A percentile compares a stretch with the other conserved stretches of the same genome.
These are phyloP conservation scores for Halocaridina rubra DNA, from an alignment of 2,888 invertebrate species.

Conservation along the genomic window DNA sequence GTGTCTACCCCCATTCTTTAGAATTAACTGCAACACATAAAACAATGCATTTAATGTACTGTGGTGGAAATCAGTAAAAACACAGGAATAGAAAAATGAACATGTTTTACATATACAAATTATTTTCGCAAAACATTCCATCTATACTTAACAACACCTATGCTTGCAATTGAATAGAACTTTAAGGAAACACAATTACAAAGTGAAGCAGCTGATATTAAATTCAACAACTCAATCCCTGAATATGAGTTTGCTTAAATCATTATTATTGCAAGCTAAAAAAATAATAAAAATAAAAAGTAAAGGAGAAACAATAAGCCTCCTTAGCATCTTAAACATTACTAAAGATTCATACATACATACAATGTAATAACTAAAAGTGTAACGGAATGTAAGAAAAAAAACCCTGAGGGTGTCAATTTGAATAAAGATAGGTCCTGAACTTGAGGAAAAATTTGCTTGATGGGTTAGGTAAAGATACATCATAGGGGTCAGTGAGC, in stretches of 20 bases:
- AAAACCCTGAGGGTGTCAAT: constrained; percentile 1
- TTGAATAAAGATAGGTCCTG: background rate
- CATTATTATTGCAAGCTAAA: background rate
- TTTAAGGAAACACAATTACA: background rate
- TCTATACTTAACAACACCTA: constrained; percentile 16
- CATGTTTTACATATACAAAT: constrained; percentile 55
- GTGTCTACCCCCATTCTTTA: no score
- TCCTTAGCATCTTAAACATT: background rate
- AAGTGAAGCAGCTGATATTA: constrained; percentile 16
- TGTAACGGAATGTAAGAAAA: constrained; percentile 1
- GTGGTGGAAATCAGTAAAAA: no score
- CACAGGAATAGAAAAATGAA: constrained; percentile 38
- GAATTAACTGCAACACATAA: no score
- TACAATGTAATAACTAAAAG: background rate
- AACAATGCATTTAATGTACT: no score
- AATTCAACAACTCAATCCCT: background rate
- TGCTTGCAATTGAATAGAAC: constrained; percentile 12
- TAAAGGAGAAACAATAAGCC: background rate
- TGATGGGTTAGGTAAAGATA: background rate
- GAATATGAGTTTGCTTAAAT: constrained; percentile 29
- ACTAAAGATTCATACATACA: background rate
- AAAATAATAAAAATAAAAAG: background rate
- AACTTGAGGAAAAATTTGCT: background rate
- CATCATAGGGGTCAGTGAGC: background rate
- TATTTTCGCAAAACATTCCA: constrained; percentile 39